Evolutionary conservation across 1,140 invertebrate species (phyloP).

Genomic region (Ips nitidus): DNA sequence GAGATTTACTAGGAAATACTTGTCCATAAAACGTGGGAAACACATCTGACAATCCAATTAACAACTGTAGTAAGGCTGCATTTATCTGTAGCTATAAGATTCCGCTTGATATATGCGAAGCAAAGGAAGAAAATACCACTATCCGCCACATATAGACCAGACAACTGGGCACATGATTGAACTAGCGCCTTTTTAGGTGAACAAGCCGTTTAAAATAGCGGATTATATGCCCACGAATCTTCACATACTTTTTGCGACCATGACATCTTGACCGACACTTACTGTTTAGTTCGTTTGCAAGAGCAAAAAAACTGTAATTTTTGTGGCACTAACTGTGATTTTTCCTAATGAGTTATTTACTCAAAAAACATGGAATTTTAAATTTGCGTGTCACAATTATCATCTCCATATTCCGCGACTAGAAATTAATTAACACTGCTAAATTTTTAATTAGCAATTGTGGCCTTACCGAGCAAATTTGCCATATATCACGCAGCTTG

Average conservation of each 20-base stretch:
- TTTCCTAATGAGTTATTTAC: too few species aligned
- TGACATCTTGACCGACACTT: constrained; percentile 21
- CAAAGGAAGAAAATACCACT: too few species aligned
- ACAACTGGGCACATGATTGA: neutral
- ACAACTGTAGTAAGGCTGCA: too few species aligned
- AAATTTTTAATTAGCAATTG: constrained; percentile 25
- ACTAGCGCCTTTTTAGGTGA: constrained; percentile 17
- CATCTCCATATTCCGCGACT: constrained; percentile 9
- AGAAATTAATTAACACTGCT: constrained; percentile 21
- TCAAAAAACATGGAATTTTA: neutral
- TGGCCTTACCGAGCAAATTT: constrained; percentile 20
- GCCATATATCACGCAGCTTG: constrained; percentile 23
- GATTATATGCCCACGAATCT: constrained; percentile 21
- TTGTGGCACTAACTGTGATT: too few species aligned
- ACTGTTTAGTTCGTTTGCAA: neutral
- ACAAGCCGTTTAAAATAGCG: constrained; percentile 26
- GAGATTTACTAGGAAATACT: too few species aligned
- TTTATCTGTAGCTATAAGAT: too few species aligned
- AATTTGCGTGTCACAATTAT: neutral
- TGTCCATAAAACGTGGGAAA: too few species aligned
- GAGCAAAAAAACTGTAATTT: too few species aligned
- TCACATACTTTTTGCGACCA: constrained; percentile 12
- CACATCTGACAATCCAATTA: too few species aligned
- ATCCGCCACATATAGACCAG: neutral
- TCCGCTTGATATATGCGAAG: too few species aligned